A percentile compares a stretch with the other conserved stretches of the same genome.
Evolutionary conservation across 2,797 vertebrate genomes (phyloP).

Genomic region (Protosalanx chinensis): DNA sequence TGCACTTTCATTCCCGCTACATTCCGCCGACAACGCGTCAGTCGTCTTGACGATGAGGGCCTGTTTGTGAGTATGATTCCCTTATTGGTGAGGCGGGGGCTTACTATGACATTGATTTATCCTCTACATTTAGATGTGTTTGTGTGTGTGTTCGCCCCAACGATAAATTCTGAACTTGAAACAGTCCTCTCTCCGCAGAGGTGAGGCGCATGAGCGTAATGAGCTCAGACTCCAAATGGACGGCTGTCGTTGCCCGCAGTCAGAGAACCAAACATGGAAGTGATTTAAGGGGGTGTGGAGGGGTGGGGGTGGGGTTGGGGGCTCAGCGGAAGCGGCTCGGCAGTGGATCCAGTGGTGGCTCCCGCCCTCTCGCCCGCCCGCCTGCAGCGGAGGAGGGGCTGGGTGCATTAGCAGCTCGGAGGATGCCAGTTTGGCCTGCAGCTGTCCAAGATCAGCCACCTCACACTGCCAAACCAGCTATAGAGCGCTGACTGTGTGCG

Average conservation of each 20-base stretch:
- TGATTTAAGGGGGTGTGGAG: slow-evolving; percentile 65
- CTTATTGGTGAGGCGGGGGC: neutral
- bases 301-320: slow-evolving; percentile 40
- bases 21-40: slow-evolving; percentile 29
- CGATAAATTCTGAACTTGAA: slow-evolving; percentile 72
- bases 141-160: slow-evolving; percentile 24
- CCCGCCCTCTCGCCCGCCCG: too few relatives aligned
- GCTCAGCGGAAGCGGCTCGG: neutral
- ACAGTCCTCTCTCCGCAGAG: slow-evolving; percentile 30
- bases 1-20: slow-evolving; percentile 23
- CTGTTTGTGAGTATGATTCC: neutral
- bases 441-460: slow-evolving; percentile 58
- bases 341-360: slow-evolving; percentile 15
- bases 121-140: slow-evolving; percentile 9
- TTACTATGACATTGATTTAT: neutral
- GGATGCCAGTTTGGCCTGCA: slow-evolving; percentile 52
- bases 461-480: slow-evolving; percentile 15
- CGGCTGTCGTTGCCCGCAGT: slow-evolving; percentile 65
- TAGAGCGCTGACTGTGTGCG: slow-evolving; percentile 26
- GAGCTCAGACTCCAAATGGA: slow-evolving; percentile 66
- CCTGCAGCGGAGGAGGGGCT: slow-evolving; percentile 51
- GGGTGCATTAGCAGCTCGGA: slow-evolving; percentile 52
- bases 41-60: slow-evolving; percentile 22
- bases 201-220: slow-evolving; percentile 65
- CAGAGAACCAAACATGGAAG: slow-evolving; percentile 69